Evolutionary conservation across 1,140 invertebrate genomes (phyloP).

Genomic region (Macrobrachium rosenbergii): DNA sequence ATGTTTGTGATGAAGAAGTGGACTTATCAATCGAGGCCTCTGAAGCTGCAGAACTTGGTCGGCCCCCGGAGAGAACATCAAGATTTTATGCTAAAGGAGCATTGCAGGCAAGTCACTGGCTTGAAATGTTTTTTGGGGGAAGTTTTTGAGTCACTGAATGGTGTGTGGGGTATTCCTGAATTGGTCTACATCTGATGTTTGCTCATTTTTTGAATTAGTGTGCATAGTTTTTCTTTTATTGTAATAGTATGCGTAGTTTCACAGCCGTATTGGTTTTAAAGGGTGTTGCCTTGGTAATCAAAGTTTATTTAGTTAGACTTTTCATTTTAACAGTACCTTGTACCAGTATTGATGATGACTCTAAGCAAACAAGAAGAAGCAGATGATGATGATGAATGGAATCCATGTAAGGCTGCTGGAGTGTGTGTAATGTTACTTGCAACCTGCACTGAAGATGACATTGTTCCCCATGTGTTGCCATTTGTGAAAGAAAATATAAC

Average conservation of each 20-base stretch:
- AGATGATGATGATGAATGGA: constrained; percentile 99
- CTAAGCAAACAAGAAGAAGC: constrained; percentile 88
- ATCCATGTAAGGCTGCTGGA: constrained; percentile 98
- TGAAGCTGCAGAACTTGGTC: constrained; percentile 92
- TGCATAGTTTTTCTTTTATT: too few species aligned
- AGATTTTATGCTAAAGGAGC: constrained; percentile 95
- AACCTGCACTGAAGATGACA: constrained; percentile 96
- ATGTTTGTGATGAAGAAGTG: constrained; percentile 99
- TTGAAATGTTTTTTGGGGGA: not conserved
- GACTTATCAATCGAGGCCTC: constrained; percentile 95
- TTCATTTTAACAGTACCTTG: constrained; percentile 79
- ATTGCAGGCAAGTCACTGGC: constrained; percentile 73
- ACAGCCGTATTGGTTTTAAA: not conserved
- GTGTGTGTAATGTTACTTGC: constrained; percentile 99
- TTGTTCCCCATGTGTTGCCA: constrained; percentile 96
- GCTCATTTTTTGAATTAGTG: too few species aligned
- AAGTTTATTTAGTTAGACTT: not conserved
- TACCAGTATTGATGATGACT: constrained; percentile 94
- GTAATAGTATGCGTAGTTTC: too few species aligned
- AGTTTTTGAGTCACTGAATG: too few species aligned
- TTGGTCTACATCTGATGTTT: not conserved
- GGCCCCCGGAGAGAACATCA: constrained; percentile 90
- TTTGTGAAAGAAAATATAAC: constrained; percentile 94
- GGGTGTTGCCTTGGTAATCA: not conserved
- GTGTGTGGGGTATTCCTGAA: too few species aligned